Evolutionary conservation across 2,113 vertebrate genomes (phyloP), one percentile per base, ranked within the genome.

Genomic region (Tupaia chinensis): DNA sequence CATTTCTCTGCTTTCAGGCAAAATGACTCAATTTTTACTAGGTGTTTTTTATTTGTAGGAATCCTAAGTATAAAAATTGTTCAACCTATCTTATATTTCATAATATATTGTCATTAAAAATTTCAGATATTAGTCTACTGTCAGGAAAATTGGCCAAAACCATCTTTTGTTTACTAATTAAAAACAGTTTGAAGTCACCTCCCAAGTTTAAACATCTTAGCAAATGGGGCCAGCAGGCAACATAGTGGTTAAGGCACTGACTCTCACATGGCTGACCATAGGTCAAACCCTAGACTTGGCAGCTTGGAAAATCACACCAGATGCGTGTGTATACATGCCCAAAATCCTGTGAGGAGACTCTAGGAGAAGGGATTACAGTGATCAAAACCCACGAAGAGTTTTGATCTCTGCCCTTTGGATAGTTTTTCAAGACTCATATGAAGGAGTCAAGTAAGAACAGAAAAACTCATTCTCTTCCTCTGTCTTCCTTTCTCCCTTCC

Each of bases 91-190:
- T 86, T 87, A 44, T 25, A 94, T 78, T 93, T 93, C 29, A 85
- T 80, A 88, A 60, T 83, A 93, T 85, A 15, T 85, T 80, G 68
- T n/a, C 25, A 91, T 69, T 95, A 79, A 83, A 79, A 73, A 70
- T 83, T 89, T 58, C 32, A 69, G 27, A 54, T 93, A 73, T 15
- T 86, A 1, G 84, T 95, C 22, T 93, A 17, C 81, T 22, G 44
- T 70, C 54, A 85, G 68, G 69, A 85, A 96, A 72, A 1, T 58
- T 11, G 66, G 19, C 23, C 10, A 73, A 44, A 77, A 65, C 65
- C 84, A 88, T 2, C 61, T 92, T 93, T 91, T 13, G 56, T 88
- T 61, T 86, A 76, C n/a, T 58, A 66, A 85, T 66, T 93, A 29
- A 77, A 91, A 91, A 72, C 92, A 17, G 1, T 70, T 76, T 74